Evolutionary conservation across 92 coral and sea anemone genomes (phyloP), one percentile per base, ranked within the genome.

Genomic region (Galaxea fascicularis): DNA sequence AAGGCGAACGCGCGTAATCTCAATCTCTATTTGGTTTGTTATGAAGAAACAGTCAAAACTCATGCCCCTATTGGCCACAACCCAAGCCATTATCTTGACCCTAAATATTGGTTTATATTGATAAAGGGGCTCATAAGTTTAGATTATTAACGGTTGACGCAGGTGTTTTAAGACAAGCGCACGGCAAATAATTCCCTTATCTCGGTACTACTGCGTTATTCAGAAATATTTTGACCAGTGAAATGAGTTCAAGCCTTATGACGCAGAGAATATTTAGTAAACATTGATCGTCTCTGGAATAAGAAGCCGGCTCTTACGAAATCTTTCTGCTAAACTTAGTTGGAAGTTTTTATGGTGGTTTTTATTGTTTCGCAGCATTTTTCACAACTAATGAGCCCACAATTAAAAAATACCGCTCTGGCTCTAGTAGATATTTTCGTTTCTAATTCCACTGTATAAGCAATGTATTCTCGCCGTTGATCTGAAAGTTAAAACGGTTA

Each of bases 141-240:
- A 66, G 91, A 87, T 91, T 83, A 91, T 91, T 91, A 87, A 91
- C 91, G 91, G 80, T 77, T 15, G 54, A 29, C 14, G 35, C 92
- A 89, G 92, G 92, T 89, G 92, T 82, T 82, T 35, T 58, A 10
- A 35, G 47, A 57, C 12, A 53, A 41, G 28, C 46, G 24, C 57
- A 22, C 57, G 17, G 21, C 70, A 82, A 82, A 82, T 82, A 53
- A 71, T 44, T 25, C 57, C 62, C 78, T 82, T 71, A 82, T 82
- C 86, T 17, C 24, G 78, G 46, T 82, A 30, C 44, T 57, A 41
- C n/a, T n/a, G n/a, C 39, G 29, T 29, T 82, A 59, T 24, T 54
- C 22, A 24, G 70, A 11, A 56, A 49, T 54, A 8, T 66, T 82
- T 70, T 45, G 86, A 70, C 86, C 86, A 82, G 66, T 82, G 35